phyloP scores from a whole-genome alignment of 2,113 vertebrate species.

The Micromys minutus region DNA sequence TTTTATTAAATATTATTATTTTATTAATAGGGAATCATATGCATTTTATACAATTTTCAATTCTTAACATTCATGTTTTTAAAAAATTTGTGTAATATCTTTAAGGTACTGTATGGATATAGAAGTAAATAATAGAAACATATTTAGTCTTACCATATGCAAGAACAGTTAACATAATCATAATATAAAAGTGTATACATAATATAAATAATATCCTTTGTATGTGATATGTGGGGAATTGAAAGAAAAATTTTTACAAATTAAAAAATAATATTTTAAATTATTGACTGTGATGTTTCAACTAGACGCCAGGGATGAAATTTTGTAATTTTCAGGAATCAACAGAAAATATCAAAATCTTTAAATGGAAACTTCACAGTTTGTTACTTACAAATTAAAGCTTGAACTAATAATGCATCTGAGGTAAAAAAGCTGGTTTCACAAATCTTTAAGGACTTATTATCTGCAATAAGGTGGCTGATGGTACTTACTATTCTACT shows the following conservation, averaged over 20 bases:
- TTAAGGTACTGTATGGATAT: not conserved
- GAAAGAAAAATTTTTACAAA: not conserved
- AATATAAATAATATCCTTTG: not conserved
- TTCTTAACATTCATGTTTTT: not conserved
- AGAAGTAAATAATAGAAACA: not conserved
- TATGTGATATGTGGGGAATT: not conserved
- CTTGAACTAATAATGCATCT: rapidly evolving
- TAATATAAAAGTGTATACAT: not conserved
- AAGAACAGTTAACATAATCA: not conserved
- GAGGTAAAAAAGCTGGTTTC: not conserved
- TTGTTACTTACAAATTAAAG: not conserved
- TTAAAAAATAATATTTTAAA: not conserved
- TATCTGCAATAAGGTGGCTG: not conserved
- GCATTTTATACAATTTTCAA: not conserved
- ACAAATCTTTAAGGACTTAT: not conserved
- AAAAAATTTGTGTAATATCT: not conserved
- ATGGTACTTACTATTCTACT: not conserved
- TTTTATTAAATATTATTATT: not conserved
- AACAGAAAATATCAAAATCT: not conserved
- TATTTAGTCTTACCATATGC: not conserved
- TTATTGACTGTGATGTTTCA: not conserved
- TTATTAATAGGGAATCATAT: not conserved
- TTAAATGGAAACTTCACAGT: not conserved
- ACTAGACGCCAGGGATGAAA: not conserved
- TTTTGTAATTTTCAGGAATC: not conserved